Percentiles rank a stretch among this genome's conserved stretches.
Conservation (phyloP, 30 jellyfish, hydroid and myxozoan genomes). For the Hydra vulgaris region DNA sequence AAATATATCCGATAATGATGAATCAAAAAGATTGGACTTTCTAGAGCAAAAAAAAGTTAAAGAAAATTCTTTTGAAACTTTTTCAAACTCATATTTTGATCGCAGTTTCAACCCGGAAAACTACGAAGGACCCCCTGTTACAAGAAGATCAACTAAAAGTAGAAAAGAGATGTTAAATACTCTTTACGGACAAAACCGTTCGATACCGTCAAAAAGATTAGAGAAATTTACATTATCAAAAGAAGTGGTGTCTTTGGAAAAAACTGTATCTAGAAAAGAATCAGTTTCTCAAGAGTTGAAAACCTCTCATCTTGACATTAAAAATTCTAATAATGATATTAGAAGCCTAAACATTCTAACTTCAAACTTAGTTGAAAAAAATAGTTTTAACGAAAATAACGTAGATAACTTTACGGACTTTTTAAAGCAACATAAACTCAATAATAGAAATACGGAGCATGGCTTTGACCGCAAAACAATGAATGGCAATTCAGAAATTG, state of each 20-base stretch:
- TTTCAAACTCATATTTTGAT: not conserved
- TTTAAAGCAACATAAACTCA: constrained; percentile 2
- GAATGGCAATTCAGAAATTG: too few relatives aligned
- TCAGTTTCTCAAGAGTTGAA: not conserved
- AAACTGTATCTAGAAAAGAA: not conserved
- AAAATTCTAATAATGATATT: too few relatives aligned
- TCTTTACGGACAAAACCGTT: not conserved
- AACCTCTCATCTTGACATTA: too few relatives aligned
- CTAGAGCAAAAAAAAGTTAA: not conserved
- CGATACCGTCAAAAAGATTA: not conserved
- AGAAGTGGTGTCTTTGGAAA: too few relatives aligned
- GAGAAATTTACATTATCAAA: too few relatives aligned
- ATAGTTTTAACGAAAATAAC: not conserved
- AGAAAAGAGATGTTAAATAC: not conserved
- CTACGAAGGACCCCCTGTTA: not conserved
- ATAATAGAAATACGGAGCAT: not conserved
- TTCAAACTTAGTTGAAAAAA: not conserved
- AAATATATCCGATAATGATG: too few relatives aligned
- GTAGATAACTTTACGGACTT: constrained; percentile 6
- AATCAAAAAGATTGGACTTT: too few relatives aligned
- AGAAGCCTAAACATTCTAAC: not conserved
- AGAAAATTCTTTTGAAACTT: not conserved
- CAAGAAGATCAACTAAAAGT: not conserved
- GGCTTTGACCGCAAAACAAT: too few relatives aligned
- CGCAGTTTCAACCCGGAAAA: not conserved